Evolutionary conservation across 2,113 vertebrate species (phyloP), one percentile per base, ranked within the genome.

Genomic region (Mesembrinibis cayennensis): DNA sequence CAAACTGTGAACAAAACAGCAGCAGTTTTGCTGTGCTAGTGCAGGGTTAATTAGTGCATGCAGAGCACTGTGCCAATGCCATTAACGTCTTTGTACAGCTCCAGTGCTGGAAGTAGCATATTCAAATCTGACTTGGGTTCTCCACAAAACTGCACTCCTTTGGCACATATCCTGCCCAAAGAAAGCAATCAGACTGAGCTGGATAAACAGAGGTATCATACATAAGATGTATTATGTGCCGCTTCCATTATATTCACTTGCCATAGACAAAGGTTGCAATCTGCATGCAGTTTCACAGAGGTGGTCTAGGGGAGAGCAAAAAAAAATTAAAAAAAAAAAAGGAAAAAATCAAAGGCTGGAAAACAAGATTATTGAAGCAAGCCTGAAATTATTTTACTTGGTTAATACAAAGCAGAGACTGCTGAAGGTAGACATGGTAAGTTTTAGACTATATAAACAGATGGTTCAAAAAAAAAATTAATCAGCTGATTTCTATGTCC

Each of bases 11-110:
- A 87, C 71, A 58, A 78, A 92, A 74, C 55, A 87, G 89, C 53
- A 73, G 67, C 47, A 81, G 80, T 73, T 95, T 95, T 83, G 36
- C 65, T 70, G 63, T 74, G 59, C 32, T 81, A 58, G 80, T 63
- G 45, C 55, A 84, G 90, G 78, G 80, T 92, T 95, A 94, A 95
- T 95, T 95, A 95, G 72, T 50, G 18, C 93, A 78, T 34, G 69
- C 69, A 78, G 89, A 96, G 89, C 83, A 19, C 61, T 74, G 49
- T 87, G 72, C 50, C 59, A 87, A 50, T 55, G 50, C 10, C 56
- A 45, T 69, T 89, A 87, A 63, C 1, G 15, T n/a, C 22, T 78
- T 86, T 58, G 63, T 36, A 55, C 15, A 44, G 47, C 55, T 71
- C 67, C 1, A 1, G 55, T 71, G 70, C 23, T 89, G n/a, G 56